Conservation (phyloP, 2,797 vertebrate species). For the Epinephelus coioides region DNA sequence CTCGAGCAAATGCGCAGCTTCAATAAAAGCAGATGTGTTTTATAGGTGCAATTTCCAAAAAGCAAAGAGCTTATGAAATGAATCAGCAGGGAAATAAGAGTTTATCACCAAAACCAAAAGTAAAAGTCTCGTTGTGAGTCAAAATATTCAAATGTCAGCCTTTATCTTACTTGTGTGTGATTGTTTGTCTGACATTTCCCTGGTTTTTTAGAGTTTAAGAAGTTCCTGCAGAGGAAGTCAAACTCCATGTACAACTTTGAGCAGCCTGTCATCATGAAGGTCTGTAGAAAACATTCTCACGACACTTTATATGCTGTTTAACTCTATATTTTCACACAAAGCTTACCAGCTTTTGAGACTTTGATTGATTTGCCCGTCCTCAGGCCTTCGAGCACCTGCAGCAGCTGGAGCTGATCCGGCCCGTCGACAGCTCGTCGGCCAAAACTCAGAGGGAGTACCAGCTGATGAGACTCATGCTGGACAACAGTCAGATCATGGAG, state of each 20-base stretch:
- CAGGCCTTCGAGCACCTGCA: constrained; percentile 92
- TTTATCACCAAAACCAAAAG: background rate
- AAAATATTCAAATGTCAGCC: background rate
- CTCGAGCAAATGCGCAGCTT: too few relatives aligned
- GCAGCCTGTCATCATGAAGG: constrained; percentile 96
- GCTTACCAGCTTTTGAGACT: background rate
- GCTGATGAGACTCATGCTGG: constrained; percentile 92
- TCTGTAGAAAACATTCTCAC: constrained; percentile 63
- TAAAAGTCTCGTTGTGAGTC: background rate
- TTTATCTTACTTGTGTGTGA: background rate
- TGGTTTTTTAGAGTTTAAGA: constrained; percentile 93
- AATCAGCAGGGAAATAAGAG: background rate
- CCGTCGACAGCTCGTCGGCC: constrained; percentile 83
- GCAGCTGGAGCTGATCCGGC: constrained; percentile 90
- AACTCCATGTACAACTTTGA: constrained; percentile 96
- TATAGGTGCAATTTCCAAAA: background rate
- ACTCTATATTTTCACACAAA: too few relatives aligned
- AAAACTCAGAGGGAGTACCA: constrained; percentile 92
- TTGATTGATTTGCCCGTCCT: background rate
- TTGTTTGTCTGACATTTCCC: background rate
- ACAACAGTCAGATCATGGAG: constrained; percentile 94
- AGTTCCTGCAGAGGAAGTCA: constrained; percentile 95
- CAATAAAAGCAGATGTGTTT: too few relatives aligned
- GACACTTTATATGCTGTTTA: too few relatives aligned
- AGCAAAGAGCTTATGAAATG: background rate